These are phyloP conservation scores for Pollachius pollachius DNA, from an alignment of 2,113 vertebrate genomes.

Conservation along the genomic window DNA sequence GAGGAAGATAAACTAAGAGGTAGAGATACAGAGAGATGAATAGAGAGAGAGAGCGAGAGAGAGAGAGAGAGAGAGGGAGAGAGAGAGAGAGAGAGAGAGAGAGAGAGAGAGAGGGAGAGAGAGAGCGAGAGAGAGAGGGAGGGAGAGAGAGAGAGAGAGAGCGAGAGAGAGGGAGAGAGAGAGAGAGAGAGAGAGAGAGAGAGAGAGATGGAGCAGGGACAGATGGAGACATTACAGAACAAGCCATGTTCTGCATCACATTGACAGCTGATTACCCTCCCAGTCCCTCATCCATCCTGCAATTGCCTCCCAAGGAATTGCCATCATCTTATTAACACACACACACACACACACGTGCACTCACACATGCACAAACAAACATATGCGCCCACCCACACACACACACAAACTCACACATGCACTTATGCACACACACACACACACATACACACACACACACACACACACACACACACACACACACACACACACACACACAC, in stretches of 20 bases:
- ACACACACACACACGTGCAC: background rate
- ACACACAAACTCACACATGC: background rate
- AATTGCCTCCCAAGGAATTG: conserved; percentile 30
- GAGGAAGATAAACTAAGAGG: no score
- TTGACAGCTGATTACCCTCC: conserved; percentile 55
- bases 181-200: background rate
- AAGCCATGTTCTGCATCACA: conserved; percentile 44
- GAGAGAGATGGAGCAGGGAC: background rate
- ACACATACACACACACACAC: conserved; percentile 3
- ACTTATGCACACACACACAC: conserved; percentile 2
- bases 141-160: conserved; percentile 2
- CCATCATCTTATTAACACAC: conserved; percentile 7
- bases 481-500: conserved; percentile 6
- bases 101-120: conserved; percentile 8
- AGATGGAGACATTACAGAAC: conserved; percentile 14
- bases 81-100: conserved; percentile 2
- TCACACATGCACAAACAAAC: background rate
- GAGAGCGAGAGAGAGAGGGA: conserved; percentile 6
- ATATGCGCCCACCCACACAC: background rate
- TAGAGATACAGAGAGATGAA: no score
- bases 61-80: no score
- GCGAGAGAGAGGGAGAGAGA: no score
- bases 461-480: background rate
- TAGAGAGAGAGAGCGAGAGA: no score
- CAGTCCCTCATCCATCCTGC: conserved; percentile 35